Evolutionary conservation across 2,888 invertebrate genomes (phyloP).

Genomic region (Leptodirus hochenwartii): DNA sequence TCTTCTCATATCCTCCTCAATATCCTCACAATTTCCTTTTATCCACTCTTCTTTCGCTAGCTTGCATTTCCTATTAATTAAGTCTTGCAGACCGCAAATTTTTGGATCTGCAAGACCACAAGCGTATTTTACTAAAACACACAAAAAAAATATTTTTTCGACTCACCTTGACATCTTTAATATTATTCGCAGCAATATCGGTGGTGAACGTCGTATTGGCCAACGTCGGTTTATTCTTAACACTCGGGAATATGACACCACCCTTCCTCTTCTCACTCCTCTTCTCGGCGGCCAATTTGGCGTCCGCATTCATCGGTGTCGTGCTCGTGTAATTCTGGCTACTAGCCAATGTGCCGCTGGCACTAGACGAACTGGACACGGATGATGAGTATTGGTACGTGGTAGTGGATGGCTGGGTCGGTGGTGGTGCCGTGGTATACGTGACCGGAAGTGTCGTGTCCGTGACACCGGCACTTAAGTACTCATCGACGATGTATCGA

Average conservation of each 20-base stretch:
- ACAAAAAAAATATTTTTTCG: too few species aligned
- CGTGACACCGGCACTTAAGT: too few species aligned
- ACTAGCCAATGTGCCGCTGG: constrained; percentile 8
- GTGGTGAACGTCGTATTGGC: constrained; percentile 69
- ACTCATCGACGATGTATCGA: constrained; percentile 32
- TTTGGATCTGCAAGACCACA: too few species aligned
- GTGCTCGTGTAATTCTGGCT: constrained; percentile 11
- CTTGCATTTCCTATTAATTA: too few species aligned
- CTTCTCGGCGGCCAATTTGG: constrained; percentile 27
- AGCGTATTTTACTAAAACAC: too few species aligned
- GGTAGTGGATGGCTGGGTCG: constrained; percentile 14
- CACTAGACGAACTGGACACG: too few species aligned
- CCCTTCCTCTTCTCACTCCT: constrained; percentile 42
- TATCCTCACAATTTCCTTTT: too few species aligned
- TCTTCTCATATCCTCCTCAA: too few species aligned
- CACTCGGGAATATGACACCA: constrained; percentile 77
- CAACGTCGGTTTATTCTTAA: constrained; percentile 75
- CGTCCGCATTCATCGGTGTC: constrained; percentile 15
- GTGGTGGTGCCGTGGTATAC: constrained; percentile 27
- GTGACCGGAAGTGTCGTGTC: constrained; percentile 21
- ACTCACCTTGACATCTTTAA: constrained; percentile 72
- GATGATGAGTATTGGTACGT: constrained; percentile 8
- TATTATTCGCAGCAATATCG: constrained; percentile 46
- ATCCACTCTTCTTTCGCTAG: too few species aligned
- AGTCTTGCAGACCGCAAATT: too few species aligned